Evolutionary conservation across 1,140 invertebrate genomes (phyloP).

Genomic region (Meteorus sp.): DNA sequence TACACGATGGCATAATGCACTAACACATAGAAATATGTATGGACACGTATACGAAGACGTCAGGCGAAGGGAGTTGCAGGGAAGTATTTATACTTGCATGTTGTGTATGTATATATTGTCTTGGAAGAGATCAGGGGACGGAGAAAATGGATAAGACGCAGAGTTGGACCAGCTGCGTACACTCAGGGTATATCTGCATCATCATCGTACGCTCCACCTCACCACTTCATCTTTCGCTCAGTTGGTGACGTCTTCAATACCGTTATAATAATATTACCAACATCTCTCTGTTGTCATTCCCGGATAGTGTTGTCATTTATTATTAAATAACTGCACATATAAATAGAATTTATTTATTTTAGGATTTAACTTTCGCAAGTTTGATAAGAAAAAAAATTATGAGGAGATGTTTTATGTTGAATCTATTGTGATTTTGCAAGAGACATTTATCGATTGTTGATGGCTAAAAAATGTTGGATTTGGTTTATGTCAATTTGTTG

Average conservation of each 20-base stretch:
- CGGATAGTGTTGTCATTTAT: too few species aligned
- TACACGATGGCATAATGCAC: conserved; percentile 53
- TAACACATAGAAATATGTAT: conserved; percentile 20
- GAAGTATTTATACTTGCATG: conserved; percentile 2
- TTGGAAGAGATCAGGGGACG: conserved; percentile 5
- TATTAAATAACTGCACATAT: too few species aligned
- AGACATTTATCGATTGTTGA: too few species aligned
- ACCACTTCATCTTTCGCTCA: conserved; percentile 4
- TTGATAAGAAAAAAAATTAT: too few species aligned
- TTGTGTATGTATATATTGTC: conserved; percentile 2
- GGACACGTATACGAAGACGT: not conserved
- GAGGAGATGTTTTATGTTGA: too few species aligned
- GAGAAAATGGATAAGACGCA: not conserved
- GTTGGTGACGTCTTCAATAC: conserved; percentile 18
- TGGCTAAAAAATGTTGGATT: too few species aligned
- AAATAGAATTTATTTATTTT: too few species aligned
- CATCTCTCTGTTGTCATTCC: too few species aligned
- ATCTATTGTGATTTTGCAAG: too few species aligned
- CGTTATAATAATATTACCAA: too few species aligned
- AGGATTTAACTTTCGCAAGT: too few species aligned
- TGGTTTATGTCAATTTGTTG: too few species aligned
- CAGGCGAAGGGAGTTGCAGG: not conserved
- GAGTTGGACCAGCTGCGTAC: conserved; percentile 37
- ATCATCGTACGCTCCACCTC: conserved; percentile 27
- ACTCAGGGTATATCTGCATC: conserved; percentile 34